Evolutionary conservation across 2,888 invertebrate genomes (phyloP), one percentile per base, ranked within the genome.

Genomic region (Julus scanicus): DNA sequence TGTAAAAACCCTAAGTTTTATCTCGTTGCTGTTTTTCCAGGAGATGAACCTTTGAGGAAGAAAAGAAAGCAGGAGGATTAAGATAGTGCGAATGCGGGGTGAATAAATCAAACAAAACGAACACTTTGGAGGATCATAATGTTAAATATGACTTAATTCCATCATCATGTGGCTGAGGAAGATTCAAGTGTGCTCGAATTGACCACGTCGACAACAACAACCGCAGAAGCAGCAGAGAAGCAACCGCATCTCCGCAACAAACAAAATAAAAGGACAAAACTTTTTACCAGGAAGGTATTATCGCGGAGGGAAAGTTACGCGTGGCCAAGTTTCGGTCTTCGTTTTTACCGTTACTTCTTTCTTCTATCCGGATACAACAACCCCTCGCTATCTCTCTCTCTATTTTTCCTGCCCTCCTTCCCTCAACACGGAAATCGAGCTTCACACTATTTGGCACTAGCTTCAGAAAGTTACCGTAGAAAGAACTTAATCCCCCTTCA

Each of bases 1-100:
- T 17, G 3, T 13, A 53, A 15, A 15, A 53, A 17, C 0, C 83
- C 29, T 4, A 15, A 39, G 20, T 20, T 20, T 83, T 39, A 20
- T 20, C n/a, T 40, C 15, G n/a, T 6, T n/a, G 17, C 6, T 87
- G 83, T 87, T 39, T 85, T 88, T 44, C 53, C 48, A 88, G 88
- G 49, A 92, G 93, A 93, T 90, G 92, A 94, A 90, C 93, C 94
- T 90, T 94, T 94, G 89, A 93, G 95, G 91, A 95, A 95, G 92
- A 95, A 95, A 92, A 94, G 95, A 94, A 95, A 95, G 93, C 94
- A 94, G 91, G 95, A 95, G 92, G 95, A 94, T 86, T 89, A 90
- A 80, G 57, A 9, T 9, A 17, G 85, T 40, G 44, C 17, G 17
- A 39, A 8, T 84, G 85, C 8, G 85, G 40, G 48, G 48, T 48